Base-by-base conservation (phyloP, 2,888 invertebrate genomes). In the Molorchus minor region DNA sequence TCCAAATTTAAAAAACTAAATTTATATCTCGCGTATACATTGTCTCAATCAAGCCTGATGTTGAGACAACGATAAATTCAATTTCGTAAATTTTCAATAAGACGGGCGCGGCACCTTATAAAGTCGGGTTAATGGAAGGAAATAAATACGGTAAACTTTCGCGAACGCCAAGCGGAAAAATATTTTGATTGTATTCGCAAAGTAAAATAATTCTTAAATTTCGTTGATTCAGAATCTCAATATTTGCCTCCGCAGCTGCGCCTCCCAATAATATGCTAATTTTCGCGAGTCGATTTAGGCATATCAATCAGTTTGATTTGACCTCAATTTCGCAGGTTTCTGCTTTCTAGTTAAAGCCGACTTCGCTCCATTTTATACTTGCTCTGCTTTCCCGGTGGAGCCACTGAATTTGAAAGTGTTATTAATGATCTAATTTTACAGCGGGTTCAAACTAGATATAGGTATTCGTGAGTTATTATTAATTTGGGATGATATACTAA, bases 231-330 rank as follows among this genome's bases (percentile, higher is more conserved):
- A 38, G 58, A 58, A 61, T 41, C 58, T 61, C 68, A 67, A 70
- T 69, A 69, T 72, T 70, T 70, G 66, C 64, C 56, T 36, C 61
- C 58, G 58, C 71, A 70, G 66, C 70, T 71, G 71, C 69, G 61
- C 59, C 69, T 71, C 51, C 64, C 72, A 73, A 74, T 74, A 74
- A 73, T 73, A 74, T 74, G 74, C 69, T 72, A 74, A 74, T 74
- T 71, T 64, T 56, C 59, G 59, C 56, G 59, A 68, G 61, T 70
- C 71, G 69, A 72, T 72, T 74, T 69, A 51, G 63, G 70, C 66
- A 70, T 71, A 71, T 71, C 72, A 69, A 69, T 70, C 71, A 71
- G 69, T 67, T 62, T 64, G 63, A 69, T 69, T 70, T 65, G 67
- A 62, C 68, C 63, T 64, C 55, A 49, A 54, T 56, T 58, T 40